Evolutionary conservation across 2,888 invertebrate species (phyloP).

Genomic region (Philaethria dido): DNA sequence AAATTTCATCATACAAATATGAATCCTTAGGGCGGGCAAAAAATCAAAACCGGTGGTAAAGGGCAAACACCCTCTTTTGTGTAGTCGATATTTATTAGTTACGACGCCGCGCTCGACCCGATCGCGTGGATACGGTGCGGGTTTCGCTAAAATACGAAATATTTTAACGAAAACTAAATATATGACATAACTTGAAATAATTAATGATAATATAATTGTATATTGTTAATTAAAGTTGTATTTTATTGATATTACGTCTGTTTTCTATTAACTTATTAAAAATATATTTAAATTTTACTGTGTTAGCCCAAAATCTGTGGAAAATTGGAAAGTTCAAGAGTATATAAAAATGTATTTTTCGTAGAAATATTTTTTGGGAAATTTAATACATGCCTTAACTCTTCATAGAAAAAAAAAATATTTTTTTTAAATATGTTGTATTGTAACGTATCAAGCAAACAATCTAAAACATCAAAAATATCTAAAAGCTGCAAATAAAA

Average conservation of each 20-base stretch:
- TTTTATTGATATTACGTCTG: neutral
- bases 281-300: too few relatives aligned
- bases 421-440: too few relatives aligned
- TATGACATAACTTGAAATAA: neutral
- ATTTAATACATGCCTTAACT: too few relatives aligned
- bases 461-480: too few relatives aligned
- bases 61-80: conserved; percentile 40
- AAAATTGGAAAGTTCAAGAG: neutral
- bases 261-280: neutral
- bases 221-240: too few relatives aligned
- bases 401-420: too few relatives aligned
- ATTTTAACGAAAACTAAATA: conserved; percentile 5
- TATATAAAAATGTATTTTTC: too few relatives aligned
- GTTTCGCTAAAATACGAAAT: neutral
- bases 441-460: too few relatives aligned
- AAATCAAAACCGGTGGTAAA: conserved; percentile 25
- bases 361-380: too few relatives aligned
- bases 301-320: neutral
- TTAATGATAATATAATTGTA: neutral
- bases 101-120: conserved; percentile 25
- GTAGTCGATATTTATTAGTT: conserved; percentile 43
- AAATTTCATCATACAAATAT: neutral
- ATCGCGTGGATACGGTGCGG: conserved; percentile 13
- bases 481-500: too few relatives aligned
- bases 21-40: neutral